Percentiles rank a stretch among this genome's conserved stretches.
These are phyloP conservation scores for Philonicus albiceps DNA, from an alignment of 2,888 invertebrate genomes.

Conservation along the genomic window DNA sequence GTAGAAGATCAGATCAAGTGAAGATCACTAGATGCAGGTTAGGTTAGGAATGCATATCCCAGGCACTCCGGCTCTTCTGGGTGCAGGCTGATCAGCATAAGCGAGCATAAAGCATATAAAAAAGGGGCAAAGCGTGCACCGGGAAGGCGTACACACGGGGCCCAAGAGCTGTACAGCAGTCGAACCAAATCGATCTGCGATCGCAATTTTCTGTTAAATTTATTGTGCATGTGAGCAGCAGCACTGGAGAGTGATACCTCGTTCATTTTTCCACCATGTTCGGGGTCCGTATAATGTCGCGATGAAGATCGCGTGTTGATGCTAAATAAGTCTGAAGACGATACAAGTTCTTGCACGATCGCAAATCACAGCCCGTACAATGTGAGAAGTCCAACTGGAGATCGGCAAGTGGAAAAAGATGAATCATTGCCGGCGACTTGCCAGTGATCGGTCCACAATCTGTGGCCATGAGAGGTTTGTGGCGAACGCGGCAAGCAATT, in stretches of 20 bases:
- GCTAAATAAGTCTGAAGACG: constrained; percentile 46
- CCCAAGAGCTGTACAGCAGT: constrained; percentile 16
- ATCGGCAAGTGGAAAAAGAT: constrained; percentile 34
- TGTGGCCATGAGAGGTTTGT: neutral
- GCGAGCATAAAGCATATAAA: constrained; percentile 47
- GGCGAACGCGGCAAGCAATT: neutral
- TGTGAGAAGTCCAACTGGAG: constrained; percentile 35
- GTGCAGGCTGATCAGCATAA: constrained; percentile 47
- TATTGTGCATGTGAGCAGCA: constrained; percentile 46
- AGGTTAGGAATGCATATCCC: constrained; percentile 45
- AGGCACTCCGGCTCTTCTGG: neutral
- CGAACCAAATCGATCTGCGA: constrained; percentile 48
- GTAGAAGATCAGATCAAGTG: constrained; percentile 47
- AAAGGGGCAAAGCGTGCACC: constrained; percentile 27
- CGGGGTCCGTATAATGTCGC: constrained; percentile 39
- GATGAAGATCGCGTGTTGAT: constrained; percentile 49
- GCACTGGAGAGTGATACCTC: constrained; percentile 40
- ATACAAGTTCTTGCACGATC: constrained; percentile 36
- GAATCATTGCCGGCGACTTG: constrained; percentile 29
- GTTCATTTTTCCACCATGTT: constrained; percentile 38
- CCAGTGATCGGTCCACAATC: neutral
- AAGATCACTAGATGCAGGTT: constrained; percentile 44
- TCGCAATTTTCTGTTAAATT: constrained; percentile 47
- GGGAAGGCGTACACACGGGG: constrained; percentile 1
- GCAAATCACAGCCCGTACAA: constrained; percentile 40